phyloP scores from a whole-genome alignment of 2,113 vertebrate species.

The Grus americana region DNA sequence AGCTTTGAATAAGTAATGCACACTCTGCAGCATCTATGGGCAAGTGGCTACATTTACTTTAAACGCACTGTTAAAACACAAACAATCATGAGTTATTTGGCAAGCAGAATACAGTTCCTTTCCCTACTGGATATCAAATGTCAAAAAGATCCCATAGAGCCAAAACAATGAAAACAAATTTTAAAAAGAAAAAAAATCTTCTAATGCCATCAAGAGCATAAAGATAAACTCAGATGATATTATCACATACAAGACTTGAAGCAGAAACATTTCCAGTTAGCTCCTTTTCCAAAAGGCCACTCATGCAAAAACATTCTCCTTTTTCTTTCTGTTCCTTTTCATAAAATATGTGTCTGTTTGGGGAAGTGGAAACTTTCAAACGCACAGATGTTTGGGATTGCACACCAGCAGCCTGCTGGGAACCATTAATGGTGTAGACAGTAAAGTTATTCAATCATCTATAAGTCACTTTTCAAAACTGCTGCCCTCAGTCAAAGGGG shows the following conservation, averaged over 20 bases:
- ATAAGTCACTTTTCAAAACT: background rate
- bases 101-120: background rate
- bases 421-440: background rate
- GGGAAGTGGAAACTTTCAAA: background rate
- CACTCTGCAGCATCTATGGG: background rate
- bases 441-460: constrained; percentile 9
- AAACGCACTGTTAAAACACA: background rate
- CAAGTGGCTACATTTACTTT: background rate
- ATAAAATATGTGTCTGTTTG: background rate
- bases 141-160: background rate
- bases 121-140: background rate
- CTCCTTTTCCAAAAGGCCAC: background rate
- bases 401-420: background rate
- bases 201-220: background rate
- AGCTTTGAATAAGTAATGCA: background rate
- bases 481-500: background rate
- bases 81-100: background rate
- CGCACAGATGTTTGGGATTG: background rate
- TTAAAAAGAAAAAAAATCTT: background rate
- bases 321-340: background rate
- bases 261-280: background rate
- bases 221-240: background rate
- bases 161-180: background rate
- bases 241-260: background rate
- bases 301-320: background rate